Base-by-base conservation (phyloP, 1,140 invertebrate species). In the Zaprionus gabonicus region DNA sequence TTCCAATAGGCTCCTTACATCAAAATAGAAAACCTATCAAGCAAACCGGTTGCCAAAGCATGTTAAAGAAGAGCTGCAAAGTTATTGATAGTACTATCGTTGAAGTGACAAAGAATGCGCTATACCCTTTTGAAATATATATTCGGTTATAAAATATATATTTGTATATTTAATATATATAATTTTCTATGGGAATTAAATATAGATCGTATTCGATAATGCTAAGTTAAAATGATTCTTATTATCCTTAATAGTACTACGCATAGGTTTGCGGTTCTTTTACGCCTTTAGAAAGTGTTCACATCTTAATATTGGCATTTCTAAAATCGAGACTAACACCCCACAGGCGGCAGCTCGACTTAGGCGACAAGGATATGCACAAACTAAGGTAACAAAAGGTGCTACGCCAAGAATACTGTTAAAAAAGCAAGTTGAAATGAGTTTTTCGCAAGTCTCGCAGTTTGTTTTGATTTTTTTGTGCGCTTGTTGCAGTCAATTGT, bases 331-430 rank as follows among this genome's bases (percentile, higher is more conserved):
- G 68, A 82, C 82, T 86, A 85, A 87, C 72, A 82, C 60, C 78
- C 63, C 75, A 91, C 88, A 91, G 90, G 80, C 90, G 85, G 64
- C 90, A 76, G 85, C 90, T 56, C 87, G 75, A 71, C 71, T 91
- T 71, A 91, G 60, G 60, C 86, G 90, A 10, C 90, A 90, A 90
- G 90, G 90, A 91, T 91, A 90, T 75, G 90, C 90, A 41, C 78
- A 81, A 74, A 81, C 65, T 34, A 91, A 91, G 90, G 90, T 91
- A 91, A 72, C 41, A n/a, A 41, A 56, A 65, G 72, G 82, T 78
- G 56, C 51, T 15, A 62, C 31, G 49, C 41, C 51, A 64, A 56
- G 51, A 67, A 66, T 60, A 49, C 57, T 53, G 20, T 51, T 51
- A 25, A 67, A 27, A 27, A 36, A 25, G 57, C 12, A 44, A 51